Evolutionary conservation across 2,113 vertebrate genomes (phyloP).

Genomic region (Bufo bufo): DNA sequence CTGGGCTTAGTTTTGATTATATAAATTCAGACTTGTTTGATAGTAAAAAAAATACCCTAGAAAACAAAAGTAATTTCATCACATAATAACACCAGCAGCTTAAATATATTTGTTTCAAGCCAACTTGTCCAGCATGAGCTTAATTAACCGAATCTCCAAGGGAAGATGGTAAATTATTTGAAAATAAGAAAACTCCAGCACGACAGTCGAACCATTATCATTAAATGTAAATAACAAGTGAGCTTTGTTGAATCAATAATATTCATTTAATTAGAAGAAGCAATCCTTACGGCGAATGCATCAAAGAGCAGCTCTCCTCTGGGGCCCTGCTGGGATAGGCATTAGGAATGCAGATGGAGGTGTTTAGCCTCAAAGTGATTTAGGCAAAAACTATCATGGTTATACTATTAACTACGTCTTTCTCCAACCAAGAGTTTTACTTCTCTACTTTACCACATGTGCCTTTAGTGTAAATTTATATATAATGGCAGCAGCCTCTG

Average conservation of each 20-base stretch:
- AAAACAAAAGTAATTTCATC: conserved; percentile 3
- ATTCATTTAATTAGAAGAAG: conserved; percentile 54
- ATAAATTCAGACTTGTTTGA: background rate
- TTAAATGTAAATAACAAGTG: conserved; percentile 54
- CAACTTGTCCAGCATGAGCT: conserved; percentile 32
- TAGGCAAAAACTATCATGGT: background rate
- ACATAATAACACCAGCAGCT: conserved; percentile 2
- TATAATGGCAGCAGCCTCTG: no score
- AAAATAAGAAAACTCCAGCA: conserved; percentile 44
- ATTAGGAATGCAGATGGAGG: conserved; percentile 27
- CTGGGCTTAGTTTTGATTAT: background rate
- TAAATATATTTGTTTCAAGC: conserved; percentile 24
- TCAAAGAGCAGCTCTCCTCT: conserved; percentile 1
- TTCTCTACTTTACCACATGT: no score
- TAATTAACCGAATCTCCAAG: conserved; percentile 44
- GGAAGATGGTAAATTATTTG: conserved; percentile 48
- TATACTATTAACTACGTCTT: background rate
- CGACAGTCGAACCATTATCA: conserved; percentile 44
- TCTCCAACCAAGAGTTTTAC: background rate
- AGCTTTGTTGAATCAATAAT: conserved; percentile 54
- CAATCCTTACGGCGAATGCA: conserved; percentile 22
- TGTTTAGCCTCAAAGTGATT: conserved; percentile 24
- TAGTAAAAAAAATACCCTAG: background rate
- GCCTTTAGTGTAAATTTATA: no score
- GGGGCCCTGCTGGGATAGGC: conserved; percentile 23